Percentiles rank a stretch among this genome's conserved stretches.
Evolutionary conservation across 37 sponge, comb jelly and placozoan genomes (phyloP).

Genomic region (Eunapius fragilis): DNA sequence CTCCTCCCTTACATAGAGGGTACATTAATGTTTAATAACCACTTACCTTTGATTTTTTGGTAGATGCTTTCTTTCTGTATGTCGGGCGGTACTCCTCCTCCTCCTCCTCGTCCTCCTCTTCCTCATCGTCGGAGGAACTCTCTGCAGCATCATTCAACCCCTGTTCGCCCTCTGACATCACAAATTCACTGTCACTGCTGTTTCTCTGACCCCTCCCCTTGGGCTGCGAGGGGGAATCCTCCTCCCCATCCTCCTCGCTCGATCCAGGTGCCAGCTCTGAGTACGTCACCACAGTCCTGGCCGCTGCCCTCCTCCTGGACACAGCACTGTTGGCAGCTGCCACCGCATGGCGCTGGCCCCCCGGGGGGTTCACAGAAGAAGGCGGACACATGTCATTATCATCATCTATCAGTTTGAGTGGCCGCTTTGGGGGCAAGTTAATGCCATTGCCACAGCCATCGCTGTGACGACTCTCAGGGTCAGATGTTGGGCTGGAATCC

Average conservation of each 20-base stretch:
- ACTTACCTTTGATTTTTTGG: too few species aligned
- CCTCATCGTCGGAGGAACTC: too few species aligned
- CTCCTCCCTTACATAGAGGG: neutral
- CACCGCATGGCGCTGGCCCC: neutral
- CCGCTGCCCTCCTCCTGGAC: neutral
- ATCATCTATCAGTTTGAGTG: neutral
- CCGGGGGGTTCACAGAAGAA: neutral
- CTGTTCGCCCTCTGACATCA: conserved; percentile 28
- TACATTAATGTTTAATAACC: neutral
- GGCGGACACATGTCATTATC: neutral
- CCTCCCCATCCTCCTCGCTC: neutral
- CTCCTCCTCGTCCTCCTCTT: too few species aligned
- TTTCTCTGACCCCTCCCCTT: neutral
- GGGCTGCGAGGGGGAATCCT: neutral
- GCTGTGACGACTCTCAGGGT: neutral
- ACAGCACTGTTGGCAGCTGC: neutral
- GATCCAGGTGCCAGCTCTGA: neutral
- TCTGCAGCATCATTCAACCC: too few species aligned
- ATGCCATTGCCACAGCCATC: neutral
- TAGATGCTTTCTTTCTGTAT: too few species aligned
- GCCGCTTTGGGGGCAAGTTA: neutral
- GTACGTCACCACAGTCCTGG: neutral
- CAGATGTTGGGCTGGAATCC: neutral
- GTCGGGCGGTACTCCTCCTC: too few species aligned
- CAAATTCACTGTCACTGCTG: conserved; percentile 57